Evolutionary conservation across 2,797 vertebrate species (phyloP), one percentile per base, ranked within the genome.

Genomic region (Tokudaia tokunoshimensis): DNA sequence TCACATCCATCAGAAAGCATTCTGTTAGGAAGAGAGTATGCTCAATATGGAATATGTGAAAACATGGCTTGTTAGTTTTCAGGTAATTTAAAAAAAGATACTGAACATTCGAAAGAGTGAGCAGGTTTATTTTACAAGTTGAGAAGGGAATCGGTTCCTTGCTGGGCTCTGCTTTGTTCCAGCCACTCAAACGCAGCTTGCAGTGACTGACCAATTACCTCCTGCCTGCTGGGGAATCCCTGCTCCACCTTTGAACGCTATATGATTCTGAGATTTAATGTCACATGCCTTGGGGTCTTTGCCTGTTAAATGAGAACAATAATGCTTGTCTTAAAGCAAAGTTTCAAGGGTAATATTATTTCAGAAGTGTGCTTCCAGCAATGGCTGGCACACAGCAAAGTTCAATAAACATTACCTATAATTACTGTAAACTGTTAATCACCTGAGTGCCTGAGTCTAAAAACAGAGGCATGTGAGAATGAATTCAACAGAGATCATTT

Each of bases 271-370:
- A 22, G 84, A 91, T 37, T 93, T 93, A 41, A 89, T 74, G 61
- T 63, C 52, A 19, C 29, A 11, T 10, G 17, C 67, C 72, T 93
- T 80, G n/a, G 47, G 52, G 50, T 61, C 29, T 47, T 91, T 41
- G 37, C 72, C 57, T 78, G 50, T 47, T 92, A 91, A 94, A 85
- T 65, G 63, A 72, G 47, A n/a, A 26, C 41, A 80, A 79, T n/a
- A 22, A 59, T 12, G 24, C 4, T 41, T 12, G 13, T 37, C 47
- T 85, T 52, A 55, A 11, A 70, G 41, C 0, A 26, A 41, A 52
- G 12, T 29, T 37, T 13, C 9, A 47, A 95, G 65, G 72, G 76
- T 41, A 59, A 83, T 82, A 59, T 91, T 29, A 91, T 74, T 63
- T 59, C 91, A 74, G 10, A 72, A 9, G n/a, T 22, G 11, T 81